Conservation (phyloP, 2,888 invertebrate species). For the Siphonodentalium dalli region DNA sequence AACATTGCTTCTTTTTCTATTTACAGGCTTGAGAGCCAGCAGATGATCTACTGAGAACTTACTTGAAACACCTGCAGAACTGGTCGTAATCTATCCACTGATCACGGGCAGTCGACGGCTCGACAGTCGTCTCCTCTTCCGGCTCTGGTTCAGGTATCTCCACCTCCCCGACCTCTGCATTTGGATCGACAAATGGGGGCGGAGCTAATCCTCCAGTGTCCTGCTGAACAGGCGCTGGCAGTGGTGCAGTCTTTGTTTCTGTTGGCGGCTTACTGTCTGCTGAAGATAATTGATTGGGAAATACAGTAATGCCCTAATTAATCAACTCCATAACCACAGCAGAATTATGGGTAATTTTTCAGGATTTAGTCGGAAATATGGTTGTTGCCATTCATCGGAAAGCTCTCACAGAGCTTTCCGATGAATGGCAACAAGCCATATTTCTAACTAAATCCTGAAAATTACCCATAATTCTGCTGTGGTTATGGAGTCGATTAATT, state of each 20-base stretch:
- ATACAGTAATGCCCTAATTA: no score
- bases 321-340: no score
- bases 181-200: slow-evolving; percentile 26
- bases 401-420: no score
- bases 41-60: slow-evolving; percentile 26
- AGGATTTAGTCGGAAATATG: no score
- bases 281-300: no score
- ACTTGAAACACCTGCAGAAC: slow-evolving; percentile 64
- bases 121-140: slow-evolving; percentile 14
- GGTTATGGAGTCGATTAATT: no score
- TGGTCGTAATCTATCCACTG: slow-evolving; percentile 64
- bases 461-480: no score
- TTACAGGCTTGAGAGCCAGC: no score
- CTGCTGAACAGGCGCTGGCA: neutral
- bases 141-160: slow-evolving; percentile 11
- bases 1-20: slow-evolving; percentile 25
- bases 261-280: neutral
- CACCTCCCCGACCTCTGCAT: slow-evolving; percentile 28
- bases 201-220: slow-evolving; percentile 34
- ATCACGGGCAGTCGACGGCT: slow-evolving; percentile 40
- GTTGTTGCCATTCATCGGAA: no score
- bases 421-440: no score
- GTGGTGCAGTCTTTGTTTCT: neutral
- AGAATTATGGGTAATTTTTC: no score
- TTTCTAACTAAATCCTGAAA: no score